Evolutionary conservation across 2,888 invertebrate species (phyloP).

Genomic region (Teinopalpus imperialis): DNA sequence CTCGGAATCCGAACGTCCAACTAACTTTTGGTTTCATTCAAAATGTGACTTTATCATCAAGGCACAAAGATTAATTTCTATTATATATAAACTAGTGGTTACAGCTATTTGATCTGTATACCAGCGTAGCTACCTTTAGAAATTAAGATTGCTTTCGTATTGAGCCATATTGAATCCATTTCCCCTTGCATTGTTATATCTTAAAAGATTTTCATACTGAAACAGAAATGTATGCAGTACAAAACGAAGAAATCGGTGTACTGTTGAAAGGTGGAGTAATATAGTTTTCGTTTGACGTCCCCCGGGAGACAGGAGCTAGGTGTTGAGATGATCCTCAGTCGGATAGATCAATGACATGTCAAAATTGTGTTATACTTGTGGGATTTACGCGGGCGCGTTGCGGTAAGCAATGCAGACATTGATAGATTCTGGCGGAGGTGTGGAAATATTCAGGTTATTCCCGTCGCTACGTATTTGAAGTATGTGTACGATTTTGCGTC

Average conservation of each 20-base stretch:
- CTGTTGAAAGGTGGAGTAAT: conserved; percentile 36
- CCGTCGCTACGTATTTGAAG: conserved; percentile 19
- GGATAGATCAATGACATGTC: conserved; percentile 78
- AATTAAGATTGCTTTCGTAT: conserved; percentile 17
- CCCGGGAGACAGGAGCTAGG: conserved; percentile 57
- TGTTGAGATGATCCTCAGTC: conserved; percentile 67
- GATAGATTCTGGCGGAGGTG: conserved; percentile 59
- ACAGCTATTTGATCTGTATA: conserved; percentile 28
- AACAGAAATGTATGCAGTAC: conserved; percentile 29
- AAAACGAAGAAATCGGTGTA: conserved; percentile 3
- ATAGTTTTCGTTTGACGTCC: conserved; percentile 48
- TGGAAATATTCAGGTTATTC: conserved; percentile 34
- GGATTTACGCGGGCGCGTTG: conserved; percentile 62
- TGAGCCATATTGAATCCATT: conserved; percentile 17
- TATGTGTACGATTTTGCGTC: conserved; percentile 10
- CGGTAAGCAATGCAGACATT: conserved; percentile 62
- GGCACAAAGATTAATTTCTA: conserved; percentile 4
- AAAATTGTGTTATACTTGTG: conserved; percentile 74
- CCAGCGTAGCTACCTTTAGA: conserved; percentile 16
- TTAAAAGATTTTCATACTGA: not conserved
- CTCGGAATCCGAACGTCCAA: not conserved
- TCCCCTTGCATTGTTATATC: conserved; percentile 20
- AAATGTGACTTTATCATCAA: conserved; percentile 14
- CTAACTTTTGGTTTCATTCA: not conserved
- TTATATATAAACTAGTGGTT: conserved; percentile 24